phyloP scores from a whole-genome alignment of 2,888 invertebrate species.

The Bellardia bayeri region DNA sequence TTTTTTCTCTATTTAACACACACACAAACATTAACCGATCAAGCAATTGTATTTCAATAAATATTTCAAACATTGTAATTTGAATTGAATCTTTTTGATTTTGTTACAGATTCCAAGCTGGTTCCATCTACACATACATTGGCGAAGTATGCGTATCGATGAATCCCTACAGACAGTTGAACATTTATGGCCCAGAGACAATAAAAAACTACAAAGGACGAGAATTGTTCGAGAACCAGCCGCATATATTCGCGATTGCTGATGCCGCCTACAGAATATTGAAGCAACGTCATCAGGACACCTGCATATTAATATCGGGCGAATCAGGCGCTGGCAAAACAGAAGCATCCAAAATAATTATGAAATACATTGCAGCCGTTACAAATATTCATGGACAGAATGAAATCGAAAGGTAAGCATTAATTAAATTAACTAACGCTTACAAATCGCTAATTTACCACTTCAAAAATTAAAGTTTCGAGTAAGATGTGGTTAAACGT shows the following conservation, averaged over 20 bases:
- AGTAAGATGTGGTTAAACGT: too few species aligned
- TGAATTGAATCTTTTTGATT: slow-evolving; percentile 11
- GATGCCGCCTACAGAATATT: slow-evolving; percentile 98
- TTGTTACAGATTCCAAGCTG: slow-evolving; percentile 90
- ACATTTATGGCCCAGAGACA: slow-evolving; percentile 94
- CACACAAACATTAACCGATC: background rate
- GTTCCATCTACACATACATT: slow-evolving; percentile 98
- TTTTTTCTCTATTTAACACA: background rate
- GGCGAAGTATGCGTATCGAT: slow-evolving; percentile 99
- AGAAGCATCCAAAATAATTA: slow-evolving; percentile 99
- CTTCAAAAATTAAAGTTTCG: too few species aligned
- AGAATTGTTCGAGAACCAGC: slow-evolving; percentile 98
- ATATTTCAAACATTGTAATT: background rate
- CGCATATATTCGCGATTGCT: slow-evolving; percentile 99
- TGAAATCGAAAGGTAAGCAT: slow-evolving; percentile 96
- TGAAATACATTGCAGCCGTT: slow-evolving; percentile 99
- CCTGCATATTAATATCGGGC: slow-evolving; percentile 98
- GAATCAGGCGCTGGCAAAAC: slow-evolving; percentile 99
- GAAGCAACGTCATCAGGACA: slow-evolving; percentile 95
- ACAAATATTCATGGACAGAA: slow-evolving; percentile 96
- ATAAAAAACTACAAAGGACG: slow-evolving; percentile 96
- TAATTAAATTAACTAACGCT: too few species aligned
- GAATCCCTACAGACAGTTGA: slow-evolving; percentile 97
- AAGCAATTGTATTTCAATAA: background rate
- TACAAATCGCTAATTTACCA: too few species aligned